Percentiles rank a stretch among this genome's conserved stretches.
Conservation (phyloP, 2,888 invertebrate genomes). For the Allophyes oxyacanthae region DNA sequence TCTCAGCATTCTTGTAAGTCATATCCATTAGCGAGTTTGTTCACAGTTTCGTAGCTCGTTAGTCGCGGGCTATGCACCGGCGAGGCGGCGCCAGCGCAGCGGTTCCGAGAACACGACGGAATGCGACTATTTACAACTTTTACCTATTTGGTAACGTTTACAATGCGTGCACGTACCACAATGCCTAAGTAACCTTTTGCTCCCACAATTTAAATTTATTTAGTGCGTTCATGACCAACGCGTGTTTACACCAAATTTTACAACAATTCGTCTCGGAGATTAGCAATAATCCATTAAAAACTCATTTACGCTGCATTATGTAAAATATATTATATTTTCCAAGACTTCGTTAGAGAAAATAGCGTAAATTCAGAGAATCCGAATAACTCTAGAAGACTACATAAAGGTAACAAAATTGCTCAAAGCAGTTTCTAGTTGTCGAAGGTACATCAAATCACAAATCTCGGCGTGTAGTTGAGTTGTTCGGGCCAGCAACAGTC, state of each 20-base stretch:
- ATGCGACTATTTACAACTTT: slow-evolving; percentile 88
- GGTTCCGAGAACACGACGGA: slow-evolving; percentile 83
- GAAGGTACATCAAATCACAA: slow-evolving; percentile 46
- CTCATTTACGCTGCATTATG: too few species aligned
- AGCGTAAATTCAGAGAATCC: slow-evolving; percentile 16
- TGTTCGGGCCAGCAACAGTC: slow-evolving; percentile 69
- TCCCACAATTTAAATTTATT: slow-evolving; percentile 63
- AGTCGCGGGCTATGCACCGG: slow-evolving; percentile 59
- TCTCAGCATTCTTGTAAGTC: slow-evolving; percentile 48
- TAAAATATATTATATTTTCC: too few species aligned
- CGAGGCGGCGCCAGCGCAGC: slow-evolving; percentile 75
- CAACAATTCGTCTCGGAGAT: slow-evolving; percentile 4
- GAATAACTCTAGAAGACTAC: slow-evolving; percentile 19
- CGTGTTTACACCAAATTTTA: slow-evolving; percentile 20
- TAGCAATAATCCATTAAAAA: background rate
- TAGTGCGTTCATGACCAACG: slow-evolving; percentile 43
- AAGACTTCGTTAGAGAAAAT: slow-evolving; percentile 2
- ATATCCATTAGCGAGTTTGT: slow-evolving; percentile 53
- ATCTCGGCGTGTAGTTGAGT: slow-evolving; percentile 57
- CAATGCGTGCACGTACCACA: slow-evolving; percentile 79
- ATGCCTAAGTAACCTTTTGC: slow-evolving; percentile 73
- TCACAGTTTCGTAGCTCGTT: slow-evolving; percentile 60
- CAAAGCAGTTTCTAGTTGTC: slow-evolving; percentile 19
- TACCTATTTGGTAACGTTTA: slow-evolving; percentile 87
- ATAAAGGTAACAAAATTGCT: background rate